A percentile compares a stretch with the other conserved stretches of the same genome.
Conservation (phyloP, 2,888 invertebrate genomes). For the Punctoribates punctum region DNA sequence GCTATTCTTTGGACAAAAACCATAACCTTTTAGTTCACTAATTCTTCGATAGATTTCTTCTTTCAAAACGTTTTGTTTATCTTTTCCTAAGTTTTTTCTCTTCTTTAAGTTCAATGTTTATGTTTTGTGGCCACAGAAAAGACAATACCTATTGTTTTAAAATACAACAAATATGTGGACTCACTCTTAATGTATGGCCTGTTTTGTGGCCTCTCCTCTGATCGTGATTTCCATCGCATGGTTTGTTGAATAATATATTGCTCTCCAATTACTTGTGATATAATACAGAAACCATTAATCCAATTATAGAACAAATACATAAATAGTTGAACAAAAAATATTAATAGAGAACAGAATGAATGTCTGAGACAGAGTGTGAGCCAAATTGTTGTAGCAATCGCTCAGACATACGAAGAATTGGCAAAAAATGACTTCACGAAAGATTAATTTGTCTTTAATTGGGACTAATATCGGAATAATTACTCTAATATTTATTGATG, state of each 20-base stretch:
- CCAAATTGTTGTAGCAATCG: background rate
- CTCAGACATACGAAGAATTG: background rate
- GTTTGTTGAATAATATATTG: constrained; percentile 28
- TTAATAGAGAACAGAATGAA: background rate
- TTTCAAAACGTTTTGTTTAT: background rate
- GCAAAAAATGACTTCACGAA: background rate
- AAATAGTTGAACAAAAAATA: background rate
- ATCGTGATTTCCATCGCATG: constrained; percentile 13
- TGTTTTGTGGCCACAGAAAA: constrained; percentile 21
- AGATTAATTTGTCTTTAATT: constrained; percentile 20
- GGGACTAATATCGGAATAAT: background rate
- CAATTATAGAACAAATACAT: constrained; percentile 14
- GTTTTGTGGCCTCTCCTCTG: background rate
- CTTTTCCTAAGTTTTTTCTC: background rate
- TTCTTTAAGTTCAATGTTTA: constrained; percentile 11
- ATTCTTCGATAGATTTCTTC: background rate
- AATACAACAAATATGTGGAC: too few species aligned
- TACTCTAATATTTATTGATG: background rate
- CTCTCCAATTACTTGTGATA: constrained; percentile 22
- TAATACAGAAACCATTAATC: constrained; percentile 5
- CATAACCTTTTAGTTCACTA: background rate
- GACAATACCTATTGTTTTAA: constrained; percentile 30
- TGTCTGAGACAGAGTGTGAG: background rate
- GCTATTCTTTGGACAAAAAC: background rate
- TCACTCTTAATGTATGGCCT: background rate